Conservation (phyloP, 1,140 invertebrate species). For the Neelides sp. region DNA sequence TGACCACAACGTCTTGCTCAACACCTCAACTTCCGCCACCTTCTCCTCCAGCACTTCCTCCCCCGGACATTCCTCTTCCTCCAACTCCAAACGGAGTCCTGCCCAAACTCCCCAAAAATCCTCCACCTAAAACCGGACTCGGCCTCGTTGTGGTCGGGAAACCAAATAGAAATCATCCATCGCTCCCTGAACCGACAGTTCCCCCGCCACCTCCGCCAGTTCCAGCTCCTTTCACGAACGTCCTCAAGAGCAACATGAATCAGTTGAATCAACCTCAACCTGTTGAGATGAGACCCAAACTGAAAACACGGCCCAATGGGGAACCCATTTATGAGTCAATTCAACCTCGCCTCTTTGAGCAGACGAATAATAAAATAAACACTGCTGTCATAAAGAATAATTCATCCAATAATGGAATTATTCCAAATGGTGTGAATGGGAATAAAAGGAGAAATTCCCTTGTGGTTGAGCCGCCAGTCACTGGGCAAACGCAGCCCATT, state of each 20-base stretch:
- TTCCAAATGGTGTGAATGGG: no score
- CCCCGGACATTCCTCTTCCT: constrained; percentile 27
- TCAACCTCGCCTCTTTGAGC: constrained; percentile 45
- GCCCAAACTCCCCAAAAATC: constrained; percentile 5
- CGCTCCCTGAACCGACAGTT: constrained; percentile 57
- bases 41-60: constrained; percentile 22
- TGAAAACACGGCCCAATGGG: constrained; percentile 21
- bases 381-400: constrained; percentile 1
- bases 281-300: not conserved
- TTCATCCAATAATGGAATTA: no score
- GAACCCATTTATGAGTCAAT: constrained; percentile 78
- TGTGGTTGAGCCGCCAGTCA: no score
- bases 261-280: not conserved
- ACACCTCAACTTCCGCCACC: constrained; percentile 6
- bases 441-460: no score
- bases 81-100: constrained; percentile 10
- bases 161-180: constrained; percentile 34
- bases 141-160: not conserved
- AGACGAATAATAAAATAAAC: no score
- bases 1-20: constrained; percentile 8
- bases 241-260: constrained; percentile 34
- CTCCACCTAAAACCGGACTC: not conserved
- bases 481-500: no score
- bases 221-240: constrained; percentile 31
- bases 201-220: constrained; percentile 55